Evolutionary conservation across 2,888 invertebrate species (phyloP).

Genomic region (Cetonia aurata): DNA sequence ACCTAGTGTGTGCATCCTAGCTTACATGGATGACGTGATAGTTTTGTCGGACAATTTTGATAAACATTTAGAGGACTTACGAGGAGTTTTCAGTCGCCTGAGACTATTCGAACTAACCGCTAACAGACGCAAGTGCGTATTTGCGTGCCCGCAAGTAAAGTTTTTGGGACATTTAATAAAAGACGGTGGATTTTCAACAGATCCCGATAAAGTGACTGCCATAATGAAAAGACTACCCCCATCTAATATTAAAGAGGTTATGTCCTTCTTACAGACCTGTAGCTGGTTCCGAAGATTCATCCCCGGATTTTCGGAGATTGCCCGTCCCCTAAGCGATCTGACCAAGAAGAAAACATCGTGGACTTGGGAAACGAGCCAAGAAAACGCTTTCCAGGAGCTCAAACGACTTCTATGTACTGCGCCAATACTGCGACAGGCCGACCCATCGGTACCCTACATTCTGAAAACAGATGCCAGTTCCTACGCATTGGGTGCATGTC

Average conservation of each 20-base stretch:
- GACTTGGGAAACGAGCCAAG: constrained; percentile 42
- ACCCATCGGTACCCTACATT: constrained; percentile 50
- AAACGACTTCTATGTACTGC: constrained; percentile 44
- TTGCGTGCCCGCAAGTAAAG: constrained; percentile 2
- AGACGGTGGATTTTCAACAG: constrained; percentile 34
- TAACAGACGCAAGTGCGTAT: constrained; percentile 53
- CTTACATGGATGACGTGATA: constrained; percentile 56
- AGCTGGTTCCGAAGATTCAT: constrained; percentile 51
- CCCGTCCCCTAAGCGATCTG: constrained; percentile 44
- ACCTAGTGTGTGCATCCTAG: constrained; percentile 48
- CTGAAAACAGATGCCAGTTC: constrained; percentile 49
- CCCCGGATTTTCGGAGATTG: constrained; percentile 45
- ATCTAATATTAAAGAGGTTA: constrained; percentile 37
- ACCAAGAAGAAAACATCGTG: constrained; percentile 46
- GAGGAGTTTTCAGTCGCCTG: constrained; percentile 47
- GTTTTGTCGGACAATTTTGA: constrained; percentile 51
- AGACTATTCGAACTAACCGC: constrained; percentile 46
- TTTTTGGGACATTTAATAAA: constrained; percentile 50
- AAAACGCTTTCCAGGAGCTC: constrained; percentile 10
- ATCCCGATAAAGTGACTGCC: constrained; percentile 43
- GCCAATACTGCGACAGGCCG: constrained; percentile 50
- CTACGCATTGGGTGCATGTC: constrained; percentile 20
- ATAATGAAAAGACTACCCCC: constrained; percentile 44
- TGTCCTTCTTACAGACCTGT: constrained; percentile 45
- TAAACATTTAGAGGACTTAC: constrained; percentile 51